phyloP scores from a whole-genome alignment of 2,888 invertebrate species.

The Andrena bicolor region DNA sequence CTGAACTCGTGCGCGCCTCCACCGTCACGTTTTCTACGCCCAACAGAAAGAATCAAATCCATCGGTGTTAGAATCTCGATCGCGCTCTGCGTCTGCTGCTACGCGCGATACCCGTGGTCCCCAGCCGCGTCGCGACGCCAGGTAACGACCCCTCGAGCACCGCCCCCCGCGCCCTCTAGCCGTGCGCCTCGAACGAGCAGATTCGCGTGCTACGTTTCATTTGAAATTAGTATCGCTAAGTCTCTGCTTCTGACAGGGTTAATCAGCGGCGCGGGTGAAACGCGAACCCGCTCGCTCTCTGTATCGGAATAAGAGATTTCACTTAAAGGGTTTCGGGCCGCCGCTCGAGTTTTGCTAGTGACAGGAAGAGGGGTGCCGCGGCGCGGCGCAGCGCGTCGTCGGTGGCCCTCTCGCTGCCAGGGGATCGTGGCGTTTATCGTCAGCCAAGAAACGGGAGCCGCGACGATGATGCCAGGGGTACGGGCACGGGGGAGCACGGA shows the following conservation, averaged over 20 bases:
- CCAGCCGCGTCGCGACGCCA: neutral
- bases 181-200: constrained; percentile 47
- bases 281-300: constrained; percentile 70
- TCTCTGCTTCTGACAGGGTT: constrained; percentile 85
- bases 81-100: too few relatives aligned
- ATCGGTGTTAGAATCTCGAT: neutral
- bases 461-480: constrained; percentile 33
- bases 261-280: constrained; percentile 77
- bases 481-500: constrained; percentile 51
- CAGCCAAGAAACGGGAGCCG: constrained; percentile 17
- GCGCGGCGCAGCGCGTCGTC: constrained; percentile 21
- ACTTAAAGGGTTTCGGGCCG: constrained; percentile 84
- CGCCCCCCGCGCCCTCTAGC: neutral
- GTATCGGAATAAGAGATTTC: constrained; percentile 85
- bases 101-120: too few relatives aligned
- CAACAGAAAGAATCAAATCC: neutral
- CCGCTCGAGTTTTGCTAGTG: constrained; percentile 85
- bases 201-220: constrained; percentile 78
- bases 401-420: constrained; percentile 42
- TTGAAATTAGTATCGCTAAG: constrained; percentile 85
- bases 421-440: constrained; percentile 51
- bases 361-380: constrained; percentile 79
- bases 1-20: constrained; percentile 80
- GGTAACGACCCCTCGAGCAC: constrained; percentile 31
- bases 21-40: constrained; percentile 80